Conservation (phyloP, 2,797 vertebrate species). For the Smutsia gigantea region DNA sequence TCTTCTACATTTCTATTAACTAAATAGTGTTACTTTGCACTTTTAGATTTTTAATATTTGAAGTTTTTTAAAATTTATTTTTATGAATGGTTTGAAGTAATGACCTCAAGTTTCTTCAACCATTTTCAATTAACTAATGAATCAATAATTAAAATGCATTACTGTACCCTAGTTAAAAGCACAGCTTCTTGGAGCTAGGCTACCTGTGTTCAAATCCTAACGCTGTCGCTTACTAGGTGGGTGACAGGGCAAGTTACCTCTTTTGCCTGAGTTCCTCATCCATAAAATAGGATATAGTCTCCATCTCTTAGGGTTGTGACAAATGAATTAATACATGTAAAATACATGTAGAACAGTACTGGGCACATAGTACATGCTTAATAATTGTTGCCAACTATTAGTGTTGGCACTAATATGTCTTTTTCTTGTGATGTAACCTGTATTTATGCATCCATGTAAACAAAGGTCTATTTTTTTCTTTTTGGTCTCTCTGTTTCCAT, state of each 20-base stretch:
- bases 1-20: neutral
- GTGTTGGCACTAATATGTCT: neutral
- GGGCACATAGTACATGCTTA: neutral
- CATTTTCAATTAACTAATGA: neutral
- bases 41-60: neutral
- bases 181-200: neutral
- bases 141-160: neutral
- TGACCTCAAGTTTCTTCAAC: neutral
- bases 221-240: neutral
- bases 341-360: neutral
- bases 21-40: neutral
- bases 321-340: neutral
- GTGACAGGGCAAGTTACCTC: neutral
- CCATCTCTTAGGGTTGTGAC: neutral
- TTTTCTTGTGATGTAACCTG: neutral
- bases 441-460: neutral
- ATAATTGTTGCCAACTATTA: neutral
- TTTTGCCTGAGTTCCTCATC: neutral
- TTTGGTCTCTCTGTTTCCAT: neutral
- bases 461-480: neutral
- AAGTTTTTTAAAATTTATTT: neutral
- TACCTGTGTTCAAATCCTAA: neutral
- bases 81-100: neutral
- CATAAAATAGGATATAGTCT: neutral
- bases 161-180: neutral